Evolutionary conservation across 2,797 vertebrate genomes (phyloP), one percentile per base, ranked within the genome.

Genomic region (Lates japonicus): DNA sequence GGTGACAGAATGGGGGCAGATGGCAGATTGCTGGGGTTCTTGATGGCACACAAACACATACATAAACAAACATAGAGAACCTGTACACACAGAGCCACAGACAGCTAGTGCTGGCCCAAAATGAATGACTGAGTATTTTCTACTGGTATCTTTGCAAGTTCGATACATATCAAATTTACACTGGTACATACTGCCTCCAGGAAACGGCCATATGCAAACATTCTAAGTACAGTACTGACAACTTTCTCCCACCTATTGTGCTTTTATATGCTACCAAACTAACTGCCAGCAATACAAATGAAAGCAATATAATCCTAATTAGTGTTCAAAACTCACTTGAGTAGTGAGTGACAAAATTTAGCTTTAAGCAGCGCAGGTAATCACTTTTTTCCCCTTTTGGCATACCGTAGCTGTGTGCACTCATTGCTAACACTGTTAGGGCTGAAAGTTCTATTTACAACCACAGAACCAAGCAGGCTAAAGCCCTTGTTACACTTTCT

Each of bases 1-100:
- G 81, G 81, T 92, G 92, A 94, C 92, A 94, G 91, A 92, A 94
- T 92, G 81, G 76, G 93, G 89, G 86, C 92, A 92, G 85, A 90
- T 90, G 88, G 91, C 82, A 87, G 82, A 88, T 92, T 87, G 81
- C 84, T 75, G 67, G 81, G 69, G 71, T 71, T 79, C 70, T 76
- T 76, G 81, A 88, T 89, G 81, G 60, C 66, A 66, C 80, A 62
- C 64, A 71, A 13, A 68, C 16, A 66, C 20, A 17, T 31, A 41
- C 22, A 78, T 14, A 39, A 7, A 48, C 44, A 80, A 37, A 70
- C 42, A 64, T 14, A 31, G 29, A 68, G 58, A 76, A 57, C 29
- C 33, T 65, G 63, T 16, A 65, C 70, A 62, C 42, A 74, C n/a
- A 52, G 37, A 58, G 49, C 33, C 46, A 65, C 69, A 74, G 39